phyloP scores from a whole-genome alignment of 2,888 invertebrate genomes.

The Ophioninae sp. region DNA sequence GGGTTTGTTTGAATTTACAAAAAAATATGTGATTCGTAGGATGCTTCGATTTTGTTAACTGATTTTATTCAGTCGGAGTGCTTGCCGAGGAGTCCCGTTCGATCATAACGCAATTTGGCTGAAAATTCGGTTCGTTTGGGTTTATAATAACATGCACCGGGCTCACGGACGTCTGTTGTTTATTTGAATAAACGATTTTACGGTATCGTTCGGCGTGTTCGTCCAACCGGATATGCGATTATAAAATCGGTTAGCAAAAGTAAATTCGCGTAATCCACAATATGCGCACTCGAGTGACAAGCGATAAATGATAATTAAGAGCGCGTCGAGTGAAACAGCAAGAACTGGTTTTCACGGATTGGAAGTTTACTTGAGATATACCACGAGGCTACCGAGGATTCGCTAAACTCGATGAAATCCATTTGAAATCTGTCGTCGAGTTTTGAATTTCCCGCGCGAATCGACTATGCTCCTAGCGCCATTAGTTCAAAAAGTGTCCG shows the following conservation, averaged over 20 bases:
- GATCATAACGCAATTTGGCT: neutral
- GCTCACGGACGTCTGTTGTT: neutral
- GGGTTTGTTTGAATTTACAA: no score
- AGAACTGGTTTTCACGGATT: slow-evolving; percentile 20
- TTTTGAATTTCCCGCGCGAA: neutral
- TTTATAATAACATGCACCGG: neutral
- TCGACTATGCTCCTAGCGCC: neutral
- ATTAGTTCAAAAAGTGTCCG: neutral
- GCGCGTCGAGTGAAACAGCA: neutral
- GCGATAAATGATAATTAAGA: slow-evolving; percentile 5
- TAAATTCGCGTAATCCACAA: neutral
- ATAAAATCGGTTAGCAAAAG: neutral
- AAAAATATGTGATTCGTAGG: no score
- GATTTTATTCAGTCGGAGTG: no score
- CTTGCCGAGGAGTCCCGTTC: no score
- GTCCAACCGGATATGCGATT: neutral
- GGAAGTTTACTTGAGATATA: neutral
- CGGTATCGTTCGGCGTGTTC: neutral
- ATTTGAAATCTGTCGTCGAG: neutral
- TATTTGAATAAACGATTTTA: neutral
- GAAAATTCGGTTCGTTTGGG: neutral
- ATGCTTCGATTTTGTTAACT: no score
- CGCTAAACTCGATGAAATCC: neutral
- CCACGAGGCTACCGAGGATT: neutral
- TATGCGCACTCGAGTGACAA: neutral